phyloP scores from a whole-genome alignment of 2,797 vertebrate genomes.

The Artibeus jamaicensis region DNA sequence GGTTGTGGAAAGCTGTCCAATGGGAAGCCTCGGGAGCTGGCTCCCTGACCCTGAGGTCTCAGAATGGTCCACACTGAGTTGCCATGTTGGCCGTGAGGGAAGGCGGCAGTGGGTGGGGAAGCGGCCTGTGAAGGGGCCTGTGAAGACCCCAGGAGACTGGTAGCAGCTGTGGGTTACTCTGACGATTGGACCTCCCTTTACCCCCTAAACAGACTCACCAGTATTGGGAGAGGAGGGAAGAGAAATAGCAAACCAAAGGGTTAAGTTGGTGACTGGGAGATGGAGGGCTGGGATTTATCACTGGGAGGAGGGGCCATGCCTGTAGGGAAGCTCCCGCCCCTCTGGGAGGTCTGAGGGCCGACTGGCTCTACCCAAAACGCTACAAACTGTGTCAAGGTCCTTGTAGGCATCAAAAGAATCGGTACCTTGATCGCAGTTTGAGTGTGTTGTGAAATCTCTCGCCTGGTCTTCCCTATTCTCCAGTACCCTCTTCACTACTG shows the following conservation, averaged over 20 bases:
- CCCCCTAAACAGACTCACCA: not conserved
- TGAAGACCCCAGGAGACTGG: not conserved
- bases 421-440: not conserved
- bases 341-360: not conserved
- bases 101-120: not conserved
- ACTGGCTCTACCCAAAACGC: not conserved
- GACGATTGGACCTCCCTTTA: rapidly evolving
- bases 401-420: not conserved
- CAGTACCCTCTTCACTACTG: no score
- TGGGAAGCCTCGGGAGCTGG: not conserved
- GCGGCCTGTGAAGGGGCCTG: not conserved
- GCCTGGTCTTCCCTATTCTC: not conserved
- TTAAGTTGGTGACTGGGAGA: not conserved
- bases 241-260: not conserved
- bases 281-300: not conserved
- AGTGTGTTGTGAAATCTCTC: not conserved
- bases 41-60: not conserved
- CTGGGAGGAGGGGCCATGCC: not conserved
- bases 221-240: not conserved
- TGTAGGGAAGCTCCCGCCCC: not conserved
- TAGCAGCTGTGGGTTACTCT: not conserved
- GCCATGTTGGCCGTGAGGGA: not conserved
- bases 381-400: rapidly evolving
- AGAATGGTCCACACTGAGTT: not conserved
- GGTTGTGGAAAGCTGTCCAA: not conserved